Percentiles rank a stretch among this genome's conserved stretches.
These are phyloP conservation scores for Chrysocyon brachyurus DNA, from an alignment of 2,797 vertebrate species.

Conservation along the genomic window DNA sequence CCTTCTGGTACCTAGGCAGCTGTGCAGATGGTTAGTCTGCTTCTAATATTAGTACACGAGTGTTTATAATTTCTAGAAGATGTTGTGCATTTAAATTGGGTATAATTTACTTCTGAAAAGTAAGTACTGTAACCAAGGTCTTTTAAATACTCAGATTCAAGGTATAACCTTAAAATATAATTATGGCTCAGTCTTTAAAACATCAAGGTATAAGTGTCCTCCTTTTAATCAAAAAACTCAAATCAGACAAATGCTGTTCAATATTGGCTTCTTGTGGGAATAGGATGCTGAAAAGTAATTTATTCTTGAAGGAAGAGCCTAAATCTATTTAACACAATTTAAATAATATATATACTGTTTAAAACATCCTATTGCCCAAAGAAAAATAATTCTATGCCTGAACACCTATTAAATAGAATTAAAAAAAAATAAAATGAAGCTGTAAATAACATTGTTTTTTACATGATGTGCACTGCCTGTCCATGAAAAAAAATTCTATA, in stretches of 20 bases:
- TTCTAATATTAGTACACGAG: neutral
- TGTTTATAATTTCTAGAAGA: slow-evolving; percentile 35
- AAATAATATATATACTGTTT: neutral
- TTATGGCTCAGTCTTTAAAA: neutral
- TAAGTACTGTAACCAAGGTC: neutral
- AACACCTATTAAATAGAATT: slow-evolving; percentile 2
- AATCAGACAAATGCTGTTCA: neutral
- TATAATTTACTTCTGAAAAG: slow-evolving; percentile 39
- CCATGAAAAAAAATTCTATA: neutral
- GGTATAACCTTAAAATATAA: neutral
- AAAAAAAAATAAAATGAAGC: neutral
- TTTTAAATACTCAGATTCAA: slow-evolving; percentile 49
- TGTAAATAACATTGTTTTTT: slow-evolving; percentile 32
- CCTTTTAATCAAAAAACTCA: slow-evolving; percentile 2
- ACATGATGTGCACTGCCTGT: neutral
- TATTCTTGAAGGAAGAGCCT: slow-evolving; percentile 25
- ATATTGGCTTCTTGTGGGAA: neutral
- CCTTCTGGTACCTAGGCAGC: neutral
- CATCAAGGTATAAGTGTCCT: neutral
- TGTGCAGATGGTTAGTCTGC: slow-evolving; percentile 29
- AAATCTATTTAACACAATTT: slow-evolving; percentile 38
- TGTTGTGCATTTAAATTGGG: slow-evolving; percentile 54
- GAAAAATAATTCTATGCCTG: neutral
- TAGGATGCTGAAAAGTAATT: neutral
- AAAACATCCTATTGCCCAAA: slow-evolving; percentile 29